Evolutionary conservation across 2,113 vertebrate genomes (phyloP).

Genomic region (Phaethon lepturus): DNA sequence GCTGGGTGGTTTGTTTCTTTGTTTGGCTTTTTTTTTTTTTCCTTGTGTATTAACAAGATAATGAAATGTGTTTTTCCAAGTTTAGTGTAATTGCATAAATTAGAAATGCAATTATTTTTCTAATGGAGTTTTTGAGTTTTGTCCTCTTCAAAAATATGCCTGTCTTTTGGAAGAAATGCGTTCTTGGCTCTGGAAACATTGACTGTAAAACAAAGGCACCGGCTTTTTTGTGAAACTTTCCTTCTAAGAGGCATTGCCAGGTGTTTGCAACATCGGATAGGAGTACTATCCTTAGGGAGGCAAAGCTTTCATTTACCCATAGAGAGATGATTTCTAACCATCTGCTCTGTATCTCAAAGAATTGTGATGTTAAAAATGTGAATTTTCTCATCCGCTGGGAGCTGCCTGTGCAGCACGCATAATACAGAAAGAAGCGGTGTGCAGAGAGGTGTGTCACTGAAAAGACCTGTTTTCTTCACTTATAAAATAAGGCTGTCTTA

Average conservation of each 20-base stretch:
- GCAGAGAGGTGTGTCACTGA: not conserved
- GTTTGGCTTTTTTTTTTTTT: fast-evolving
- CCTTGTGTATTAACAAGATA: not conserved
- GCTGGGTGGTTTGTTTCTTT: not conserved
- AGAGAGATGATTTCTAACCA: slow-evolving; percentile 52
- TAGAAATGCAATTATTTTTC: not conserved
- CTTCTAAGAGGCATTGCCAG: slow-evolving; percentile 20
- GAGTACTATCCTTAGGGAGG: not conserved
- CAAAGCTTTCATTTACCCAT: slow-evolving; percentile 25
- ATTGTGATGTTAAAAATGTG: slow-evolving; percentile 26
- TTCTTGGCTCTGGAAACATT: not conserved
- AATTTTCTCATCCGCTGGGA: slow-evolving; percentile 1
- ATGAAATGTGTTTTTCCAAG: not conserved
- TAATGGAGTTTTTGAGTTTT: not conserved
- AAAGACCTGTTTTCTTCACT: not conserved
- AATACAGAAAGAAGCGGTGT: not conserved
- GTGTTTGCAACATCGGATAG: slow-evolving; percentile 26
- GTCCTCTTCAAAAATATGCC: not conserved
- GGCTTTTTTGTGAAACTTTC: not conserved
- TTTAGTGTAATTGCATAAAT: not conserved
- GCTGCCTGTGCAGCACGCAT: not conserved
- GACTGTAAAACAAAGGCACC: not conserved
- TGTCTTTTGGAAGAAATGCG: fast-evolving
- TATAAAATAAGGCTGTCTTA: not conserved
- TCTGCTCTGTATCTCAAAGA: slow-evolving; percentile 59